A percentile compares a stretch with the other conserved stretches of the same genome.
Evolutionary conservation across 2,113 vertebrate genomes (phyloP).

Genomic region (Aphyosemion australe): DNA sequence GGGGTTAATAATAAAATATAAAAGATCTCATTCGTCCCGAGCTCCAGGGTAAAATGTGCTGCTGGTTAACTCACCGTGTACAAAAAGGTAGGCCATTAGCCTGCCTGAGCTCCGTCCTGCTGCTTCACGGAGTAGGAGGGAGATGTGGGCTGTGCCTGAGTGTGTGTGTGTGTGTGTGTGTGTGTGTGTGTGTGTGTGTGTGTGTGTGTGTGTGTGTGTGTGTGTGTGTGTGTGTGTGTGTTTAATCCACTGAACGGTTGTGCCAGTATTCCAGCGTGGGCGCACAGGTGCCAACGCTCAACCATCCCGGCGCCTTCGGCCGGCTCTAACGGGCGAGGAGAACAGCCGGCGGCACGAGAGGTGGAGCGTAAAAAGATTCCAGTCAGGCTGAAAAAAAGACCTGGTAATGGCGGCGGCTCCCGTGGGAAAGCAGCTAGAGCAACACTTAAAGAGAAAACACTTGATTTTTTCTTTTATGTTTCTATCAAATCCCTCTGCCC

Average conservation of each 20-base stretch:
- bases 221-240: constrained; percentile 24
- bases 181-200: constrained; percentile 20
- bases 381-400: neutral
- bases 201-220: constrained; percentile 28
- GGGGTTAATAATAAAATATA: constrained; percentile 64
- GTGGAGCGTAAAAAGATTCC: neutral
- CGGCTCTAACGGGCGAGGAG: neutral
- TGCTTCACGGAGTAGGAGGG: constrained; percentile 44
- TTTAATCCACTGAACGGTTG: constrained; percentile 55
- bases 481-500: neutral
- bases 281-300: constrained; percentile 36
- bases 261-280: constrained; percentile 32
- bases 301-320: constrained; percentile 11
- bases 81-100: constrained; percentile 58
- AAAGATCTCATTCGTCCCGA: constrained; percentile 20
- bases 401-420: neutral
- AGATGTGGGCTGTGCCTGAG: constrained; percentile 28
- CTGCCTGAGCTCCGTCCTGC: constrained; percentile 42
- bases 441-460: neutral
- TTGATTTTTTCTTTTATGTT: neutral
- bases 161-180: constrained; percentile 18
- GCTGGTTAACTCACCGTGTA: constrained; percentile 54
- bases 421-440: neutral
- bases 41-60: constrained; percentile 26
- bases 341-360: neutral